Evolutionary conservation across 2,797 vertebrate species (phyloP).

Genomic region (Knipowitschia caucasica): DNA sequence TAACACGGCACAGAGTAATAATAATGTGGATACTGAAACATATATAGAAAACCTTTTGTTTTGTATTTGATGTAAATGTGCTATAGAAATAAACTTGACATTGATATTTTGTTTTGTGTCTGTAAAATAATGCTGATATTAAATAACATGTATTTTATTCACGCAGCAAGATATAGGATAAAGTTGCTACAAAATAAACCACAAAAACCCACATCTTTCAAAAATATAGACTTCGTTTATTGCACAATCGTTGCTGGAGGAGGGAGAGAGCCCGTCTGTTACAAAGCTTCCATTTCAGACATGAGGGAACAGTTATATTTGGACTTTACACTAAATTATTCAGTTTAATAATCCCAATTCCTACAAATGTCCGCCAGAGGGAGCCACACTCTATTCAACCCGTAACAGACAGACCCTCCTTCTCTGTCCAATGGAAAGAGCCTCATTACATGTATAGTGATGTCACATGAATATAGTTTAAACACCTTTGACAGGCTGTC

Average conservation of each 20-base stretch:
- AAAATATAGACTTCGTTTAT: constrained; percentile 85
- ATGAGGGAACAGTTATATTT: constrained; percentile 21
- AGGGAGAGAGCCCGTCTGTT: constrained; percentile 74
- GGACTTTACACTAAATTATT: not conserved
- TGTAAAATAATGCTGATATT: no score
- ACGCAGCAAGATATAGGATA: no score
- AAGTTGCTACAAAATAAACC: not conserved
- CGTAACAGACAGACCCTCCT: constrained; percentile 70
- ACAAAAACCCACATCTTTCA: constrained; percentile 32
- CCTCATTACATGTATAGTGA: constrained; percentile 55
- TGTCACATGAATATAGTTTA: constrained; percentile 36
- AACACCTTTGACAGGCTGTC: constrained; percentile 77
- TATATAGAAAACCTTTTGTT: no score
- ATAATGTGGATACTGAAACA: no score
- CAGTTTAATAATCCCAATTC: constrained; percentile 36
- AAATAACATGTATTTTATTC: no score
- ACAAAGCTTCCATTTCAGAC: constrained; percentile 13
- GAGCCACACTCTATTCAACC: constrained; percentile 44
- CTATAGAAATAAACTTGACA: no score
- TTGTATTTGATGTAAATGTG: no score
- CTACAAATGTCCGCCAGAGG: constrained; percentile 59
- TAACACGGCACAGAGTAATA: no score
- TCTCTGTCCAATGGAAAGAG: constrained; percentile 47
- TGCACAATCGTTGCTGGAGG: constrained; percentile 80
- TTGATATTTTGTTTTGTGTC: no score